Evolutionary conservation across 2,797 vertebrate species (phyloP), one percentile per base, ranked within the genome.

Genomic region (Macroramphosus scolopax): DNA sequence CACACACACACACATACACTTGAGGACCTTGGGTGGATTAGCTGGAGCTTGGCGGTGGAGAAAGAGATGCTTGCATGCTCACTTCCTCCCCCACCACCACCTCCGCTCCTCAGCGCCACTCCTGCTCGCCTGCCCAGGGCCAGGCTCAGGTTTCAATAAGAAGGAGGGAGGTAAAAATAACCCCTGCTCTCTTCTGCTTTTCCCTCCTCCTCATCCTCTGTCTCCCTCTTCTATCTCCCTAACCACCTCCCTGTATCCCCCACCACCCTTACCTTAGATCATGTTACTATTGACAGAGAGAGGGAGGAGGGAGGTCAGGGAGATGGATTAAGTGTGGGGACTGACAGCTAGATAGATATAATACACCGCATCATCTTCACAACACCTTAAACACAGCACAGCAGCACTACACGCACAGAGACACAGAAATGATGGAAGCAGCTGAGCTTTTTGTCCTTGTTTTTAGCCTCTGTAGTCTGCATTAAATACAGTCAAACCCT

Each of bases 81-180:
- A 55, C 58, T 76, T 72, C 72, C 57, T 59, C 57, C 65, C 65
- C 37, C 42, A 29, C 26, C 41, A 24, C 48, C 49, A 41, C 70
- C 68, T 68, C 72, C 72, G 58, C 74, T 66, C 68, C 65, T 72
- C 36, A 72, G 64, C 71, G 68, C 81, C 65, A 67, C 83, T 83
- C 84, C 84, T 89, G 87, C 88, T 84, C 86, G 78, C 86, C 80
- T 87, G 90, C 90, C 84, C 47, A 80, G 85, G 89, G 87, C 86
- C 85, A 90, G 85, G 86, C 82, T 91, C 88, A 78, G 80, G 87
- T 91, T 90, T 91, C 87, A 88, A 72, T 82, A 72, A 83, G 75
- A 63, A 84, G 84, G 72, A 78, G 75, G 71, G 75, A 64, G 80
- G 82, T 89, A 89, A 87, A 87, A 89, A 88, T 88, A 87, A 72